These are phyloP conservation scores for Fratercula arctica DNA, from an alignment of 2,797 vertebrate genomes.

Conservation along the genomic window DNA sequence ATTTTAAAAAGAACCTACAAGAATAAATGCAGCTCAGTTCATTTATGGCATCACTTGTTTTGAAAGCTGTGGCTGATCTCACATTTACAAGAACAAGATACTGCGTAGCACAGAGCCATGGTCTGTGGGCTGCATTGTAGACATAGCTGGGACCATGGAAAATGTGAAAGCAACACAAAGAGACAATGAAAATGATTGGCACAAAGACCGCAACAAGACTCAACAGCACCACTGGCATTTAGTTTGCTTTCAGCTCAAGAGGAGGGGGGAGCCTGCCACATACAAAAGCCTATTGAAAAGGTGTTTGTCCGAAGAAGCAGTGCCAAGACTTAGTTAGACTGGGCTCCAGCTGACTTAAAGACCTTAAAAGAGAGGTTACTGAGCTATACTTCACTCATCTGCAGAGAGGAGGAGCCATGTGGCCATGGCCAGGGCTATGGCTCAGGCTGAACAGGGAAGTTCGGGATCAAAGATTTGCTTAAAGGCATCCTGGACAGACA, in stretches of 20 bases:
- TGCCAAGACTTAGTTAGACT: conserved; percentile 16
- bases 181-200: conserved; percentile 58
- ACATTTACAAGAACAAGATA: conserved; percentile 31
- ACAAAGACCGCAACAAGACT: conserved; percentile 40
- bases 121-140: conserved; percentile 65
- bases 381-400: background rate
- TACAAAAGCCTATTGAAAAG: conserved; percentile 66
- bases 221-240: conserved; percentile 26
- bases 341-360: conserved; percentile 33
- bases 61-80: conserved; percentile 56
- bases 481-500: background rate
- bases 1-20: background rate
- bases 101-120: background rate
- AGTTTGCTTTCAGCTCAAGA: conserved; percentile 16
- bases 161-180: conserved; percentile 53
- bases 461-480: background rate
- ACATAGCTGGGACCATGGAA: conserved; percentile 45
- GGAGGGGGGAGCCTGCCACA: conserved; percentile 30
- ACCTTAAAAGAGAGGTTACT: background rate
- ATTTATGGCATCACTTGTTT: conserved; percentile 62
- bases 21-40: conserved; percentile 44
- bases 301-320: conserved; percentile 39
- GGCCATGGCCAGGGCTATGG: background rate
- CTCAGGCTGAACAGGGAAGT: background rate
- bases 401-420: background rate